Base-by-base conservation (phyloP, 37 sponge, comb jelly and placozoan genomes). In the Aplysina aerophoba region DNA sequence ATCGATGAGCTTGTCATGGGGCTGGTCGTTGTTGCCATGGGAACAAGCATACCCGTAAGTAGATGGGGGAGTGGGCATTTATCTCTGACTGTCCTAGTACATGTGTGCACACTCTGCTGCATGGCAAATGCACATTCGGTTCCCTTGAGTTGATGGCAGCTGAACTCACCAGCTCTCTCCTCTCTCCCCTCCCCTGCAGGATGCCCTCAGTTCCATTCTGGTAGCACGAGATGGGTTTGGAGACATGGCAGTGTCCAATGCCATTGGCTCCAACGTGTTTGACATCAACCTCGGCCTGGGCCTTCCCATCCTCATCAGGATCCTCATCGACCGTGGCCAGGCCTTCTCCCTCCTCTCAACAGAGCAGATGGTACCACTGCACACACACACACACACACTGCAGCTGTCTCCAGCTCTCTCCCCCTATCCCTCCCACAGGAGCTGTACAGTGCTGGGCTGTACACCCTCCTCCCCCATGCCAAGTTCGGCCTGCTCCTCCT, bases 201-300 rank as follows among this genome's bases (percentile, higher is more conserved):
- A 96, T 91, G 87, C 88, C 11, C 73, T 96, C 33, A 96, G 93
- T 77, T 93, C 93, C 27, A 86, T 96, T 60, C 83, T 96, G 53
- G 96, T 93, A 0, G 96, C 93, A 31, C 80, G 96, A 44, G 93
- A 96, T 79, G 96, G 96, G 20, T 90, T 88, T 90, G 96, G 96
- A 37, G 93, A 96, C 59, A 96, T 96, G 96, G 96, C 96, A 5
- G 85, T 96, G 0, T 96, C 96, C 36, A 96, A 93, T 83, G 93
- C 96, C 15, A 93, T 96, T 66, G 96, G 96, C 30, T 93, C 93
- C 72, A 96, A 96, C 59, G 88, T 96, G 73, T 96, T 96, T 84
- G 96, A 96, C 62, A 86, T 96, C 57, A 91, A 93, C 80, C 87
- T 96, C 12, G 96, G 93, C 3, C 34, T 92, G 22, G 96, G 86